Percentiles rank a stretch among this genome's conserved stretches.
phyloP scores from a whole-genome alignment of 2,797 vertebrate species.

The Mergus octosetaceus region DNA sequence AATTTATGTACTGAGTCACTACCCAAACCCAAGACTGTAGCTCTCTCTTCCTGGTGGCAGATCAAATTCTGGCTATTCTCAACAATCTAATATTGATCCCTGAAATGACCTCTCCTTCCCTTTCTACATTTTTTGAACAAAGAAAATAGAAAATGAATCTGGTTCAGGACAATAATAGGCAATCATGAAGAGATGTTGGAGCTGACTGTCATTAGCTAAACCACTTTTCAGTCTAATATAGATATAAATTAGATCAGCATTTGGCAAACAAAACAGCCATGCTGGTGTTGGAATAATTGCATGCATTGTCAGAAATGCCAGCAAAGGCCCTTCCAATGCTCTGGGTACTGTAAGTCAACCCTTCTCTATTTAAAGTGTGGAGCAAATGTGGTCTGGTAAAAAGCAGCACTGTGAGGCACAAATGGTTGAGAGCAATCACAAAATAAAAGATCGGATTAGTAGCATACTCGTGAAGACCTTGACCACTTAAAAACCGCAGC shows the following conservation, averaged over 20 bases:
- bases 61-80: slow-evolving; percentile 18
- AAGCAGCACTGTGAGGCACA: neutral
- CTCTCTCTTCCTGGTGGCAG: slow-evolving; percentile 15
- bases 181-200: slow-evolving; percentile 7
- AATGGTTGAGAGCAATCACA: neutral
- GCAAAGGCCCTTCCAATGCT: neutral
- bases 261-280: neutral
- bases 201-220: neutral
- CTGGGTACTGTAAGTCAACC: neutral
- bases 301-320: slow-evolving; percentile 7
- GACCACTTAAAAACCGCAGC: fast-evolving
- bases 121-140: slow-evolving; percentile 22
- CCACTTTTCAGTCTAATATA: neutral
- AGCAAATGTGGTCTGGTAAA: neutral
- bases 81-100: neutral
- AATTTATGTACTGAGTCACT: slow-evolving; percentile 48
- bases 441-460: neutral
- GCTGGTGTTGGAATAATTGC: neutral
- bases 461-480: neutral
- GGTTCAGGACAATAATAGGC: slow-evolving; percentile 19
- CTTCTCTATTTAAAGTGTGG: neutral
- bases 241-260: neutral
- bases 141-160: slow-evolving; percentile 33
- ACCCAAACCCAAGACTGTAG: neutral
- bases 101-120: neutral